Evolutionary conservation across 2,113 vertebrate species (phyloP).

Genomic region (Hoplias malabaricus): DNA sequence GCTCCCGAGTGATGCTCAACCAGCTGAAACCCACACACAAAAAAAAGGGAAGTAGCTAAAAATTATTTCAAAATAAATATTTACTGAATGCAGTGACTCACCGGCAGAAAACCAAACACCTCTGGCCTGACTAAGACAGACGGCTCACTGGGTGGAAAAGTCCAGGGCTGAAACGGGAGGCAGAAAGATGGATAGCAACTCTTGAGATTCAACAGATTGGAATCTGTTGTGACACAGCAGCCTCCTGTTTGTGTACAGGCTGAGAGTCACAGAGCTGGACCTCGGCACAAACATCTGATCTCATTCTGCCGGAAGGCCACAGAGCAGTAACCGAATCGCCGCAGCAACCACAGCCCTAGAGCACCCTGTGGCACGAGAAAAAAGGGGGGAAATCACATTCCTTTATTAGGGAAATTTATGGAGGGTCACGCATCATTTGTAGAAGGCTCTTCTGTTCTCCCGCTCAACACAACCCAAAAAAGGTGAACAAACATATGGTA

Average conservation of each 20-base stretch:
- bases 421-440: slow-evolving; percentile 7
- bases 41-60: slow-evolving; percentile 26
- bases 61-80: slow-evolving; percentile 52
- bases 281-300: slow-evolving; percentile 26
- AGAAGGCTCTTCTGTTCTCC: neutral
- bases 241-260: slow-evolving; percentile 30
- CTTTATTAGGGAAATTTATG: slow-evolving; percentile 7
- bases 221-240: slow-evolving; percentile 42
- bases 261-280: slow-evolving; percentile 2
- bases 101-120: neutral
- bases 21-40: neutral
- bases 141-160: neutral
- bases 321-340: neutral
- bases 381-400: neutral
- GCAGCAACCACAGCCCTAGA: neutral
- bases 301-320: neutral
- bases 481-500: slow-evolving; percentile 2
- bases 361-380: neutral
- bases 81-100: slow-evolving; percentile 47
- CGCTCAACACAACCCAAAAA: slow-evolving; percentile 22
- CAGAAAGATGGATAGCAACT: slow-evolving; percentile 16
- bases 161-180: neutral
- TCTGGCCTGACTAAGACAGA: slow-evolving; percentile 1
- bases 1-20: neutral
- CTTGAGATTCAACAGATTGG: slow-evolving; percentile 35